phyloP scores from a whole-genome alignment of 2,888 invertebrate species.

The Ommatoiulus sabulosus region DNA sequence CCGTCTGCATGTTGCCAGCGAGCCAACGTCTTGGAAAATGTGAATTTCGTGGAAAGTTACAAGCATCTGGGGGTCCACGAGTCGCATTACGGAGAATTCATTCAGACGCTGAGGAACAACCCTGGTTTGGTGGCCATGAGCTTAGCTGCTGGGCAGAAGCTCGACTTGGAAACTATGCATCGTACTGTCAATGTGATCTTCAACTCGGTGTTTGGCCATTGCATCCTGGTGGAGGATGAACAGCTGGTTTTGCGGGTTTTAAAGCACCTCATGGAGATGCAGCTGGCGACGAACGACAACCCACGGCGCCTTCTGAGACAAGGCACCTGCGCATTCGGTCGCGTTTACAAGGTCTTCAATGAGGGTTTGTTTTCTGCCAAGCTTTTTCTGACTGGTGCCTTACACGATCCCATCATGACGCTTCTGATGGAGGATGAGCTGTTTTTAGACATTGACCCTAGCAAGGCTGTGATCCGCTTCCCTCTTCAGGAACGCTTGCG shows the following conservation, averaged over 20 bases:
- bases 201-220: constrained; percentile 79
- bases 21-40: constrained; percentile 75
- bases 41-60: constrained; percentile 82
- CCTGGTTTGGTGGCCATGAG: constrained; percentile 79
- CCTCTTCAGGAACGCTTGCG: constrained; percentile 73
- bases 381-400: constrained; percentile 90
- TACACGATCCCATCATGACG: constrained; percentile 91
- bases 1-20: constrained; percentile 82
- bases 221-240: constrained; percentile 81
- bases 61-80: constrained; percentile 86
- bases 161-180: constrained; percentile 69
- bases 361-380: constrained; percentile 92
- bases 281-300: constrained; percentile 78
- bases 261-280: constrained; percentile 77
- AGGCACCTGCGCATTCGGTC: constrained; percentile 87
- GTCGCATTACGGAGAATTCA: constrained; percentile 77
- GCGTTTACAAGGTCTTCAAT: constrained; percentile 86
- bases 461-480: constrained; percentile 74
- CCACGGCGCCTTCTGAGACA: constrained; percentile 81
- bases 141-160: constrained; percentile 76
- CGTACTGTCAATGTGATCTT: constrained; percentile 73
- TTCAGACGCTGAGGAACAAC: constrained; percentile 76
- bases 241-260: constrained; percentile 75
- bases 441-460: constrained; percentile 91
- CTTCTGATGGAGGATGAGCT: constrained; percentile 91